Base-by-base conservation (phyloP, 2,113 vertebrate species). In the Hylia prasina region DNA sequence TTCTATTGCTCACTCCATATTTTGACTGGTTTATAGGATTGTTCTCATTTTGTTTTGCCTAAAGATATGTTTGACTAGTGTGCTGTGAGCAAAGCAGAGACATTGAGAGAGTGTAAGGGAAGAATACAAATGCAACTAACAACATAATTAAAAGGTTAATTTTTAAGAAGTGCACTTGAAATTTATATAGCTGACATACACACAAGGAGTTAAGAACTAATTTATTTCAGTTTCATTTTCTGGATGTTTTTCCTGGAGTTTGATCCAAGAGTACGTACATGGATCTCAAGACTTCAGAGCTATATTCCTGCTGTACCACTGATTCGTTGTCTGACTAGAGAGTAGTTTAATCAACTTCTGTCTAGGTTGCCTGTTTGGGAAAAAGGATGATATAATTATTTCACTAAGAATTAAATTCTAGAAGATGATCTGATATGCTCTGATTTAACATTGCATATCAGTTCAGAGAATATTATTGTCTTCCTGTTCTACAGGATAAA, bases 301-400 rank as follows among this genome's bases (percentile, higher is more conserved):
- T 93, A 15, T 72, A 57, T 77, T 82, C 90, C 91, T 93, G 94
- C 94, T 94, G 91, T 96, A 84, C 73, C 89, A 94, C 89, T 96
- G 89, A 95, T 93, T 97, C 90, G 88, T 77, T 96, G 58, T 94
- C 92, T 93, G 89, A 91, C 68, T 79, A 84, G 77, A 89, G 60
- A 91, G 68, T 81, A 77, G 86, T 7, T 94, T 95, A 94, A 93
- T 91, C 91, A 86, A 82, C 77, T 94, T 90, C 85, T 94, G 87
- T 95, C 88, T 95, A 94, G 68, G 48, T 82, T 91, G 77, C 57
- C 64, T 96, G 82, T 92, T 90, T 94, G 56, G 48, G 47, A 93
- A 95, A 96, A 97, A 89, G 53, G 39, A 92, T 93, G 58, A 95
- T 93, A 83, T 92, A 88, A 97, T 97, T 95, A 94, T 95, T 92